These are phyloP conservation scores for Notolabrus celidotus DNA, from an alignment of 2,797 vertebrate genomes.

Conservation along the genomic window DNA sequence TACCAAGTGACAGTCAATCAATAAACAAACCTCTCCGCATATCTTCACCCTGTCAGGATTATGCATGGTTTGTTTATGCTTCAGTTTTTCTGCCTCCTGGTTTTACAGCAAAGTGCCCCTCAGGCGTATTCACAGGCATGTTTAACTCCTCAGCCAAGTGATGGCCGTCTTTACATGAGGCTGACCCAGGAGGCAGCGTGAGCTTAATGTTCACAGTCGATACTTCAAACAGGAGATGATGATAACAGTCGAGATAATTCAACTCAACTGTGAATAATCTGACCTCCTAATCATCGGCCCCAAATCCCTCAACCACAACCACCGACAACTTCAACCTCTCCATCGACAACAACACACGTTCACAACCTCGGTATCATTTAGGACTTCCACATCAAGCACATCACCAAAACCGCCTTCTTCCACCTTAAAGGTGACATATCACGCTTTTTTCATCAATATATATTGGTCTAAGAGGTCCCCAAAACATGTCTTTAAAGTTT, in stretches of 20 bases:
- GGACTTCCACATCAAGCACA: too few species aligned
- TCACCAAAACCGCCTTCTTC: too few species aligned
- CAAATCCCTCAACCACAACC: too few species aligned
- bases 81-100: slow-evolving; percentile 10
- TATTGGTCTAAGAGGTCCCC: too few species aligned
- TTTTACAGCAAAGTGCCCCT: not conserved
- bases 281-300: too few species aligned
- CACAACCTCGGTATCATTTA: too few species aligned
- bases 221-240: slow-evolving; percentile 6
- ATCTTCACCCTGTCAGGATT: slow-evolving; percentile 12
- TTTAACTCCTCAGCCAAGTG: slow-evolving; percentile 23
- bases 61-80: slow-evolving; percentile 14
- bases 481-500: too few species aligned
- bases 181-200: slow-evolving; percentile 2
- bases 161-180: not conserved
- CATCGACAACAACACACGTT: too few species aligned
- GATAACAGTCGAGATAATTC: slow-evolving; percentile 6
- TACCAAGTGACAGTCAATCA: slow-evolving; percentile 45
- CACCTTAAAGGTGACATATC: too few species aligned
- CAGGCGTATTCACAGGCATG: not conserved
- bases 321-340: too few species aligned
- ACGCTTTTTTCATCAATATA: too few species aligned
- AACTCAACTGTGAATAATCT: not conserved
- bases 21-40: slow-evolving; percentile 30
- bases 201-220: not conserved